phyloP scores from a whole-genome alignment of 2,113 vertebrate species.

The Setophaga kirtlandii region DNA sequence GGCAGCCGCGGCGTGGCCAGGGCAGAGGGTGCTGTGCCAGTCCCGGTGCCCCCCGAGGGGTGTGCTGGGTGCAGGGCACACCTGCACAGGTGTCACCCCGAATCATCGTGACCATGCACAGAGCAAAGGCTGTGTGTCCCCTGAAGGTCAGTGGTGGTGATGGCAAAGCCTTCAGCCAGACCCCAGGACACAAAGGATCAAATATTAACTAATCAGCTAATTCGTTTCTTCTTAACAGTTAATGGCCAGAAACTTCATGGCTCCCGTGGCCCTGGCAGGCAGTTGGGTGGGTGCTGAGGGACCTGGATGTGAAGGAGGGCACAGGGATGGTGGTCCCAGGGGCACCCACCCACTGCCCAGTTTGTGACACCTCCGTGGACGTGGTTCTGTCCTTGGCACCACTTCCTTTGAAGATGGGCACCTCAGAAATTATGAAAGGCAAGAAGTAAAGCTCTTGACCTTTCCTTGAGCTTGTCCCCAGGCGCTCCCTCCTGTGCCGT shows the following conservation, averaged over 20 bases:
- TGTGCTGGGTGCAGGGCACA: neutral
- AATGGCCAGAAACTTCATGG: neutral
- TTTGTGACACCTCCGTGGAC: fast-evolving
- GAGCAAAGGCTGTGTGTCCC: neutral
- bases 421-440: neutral
- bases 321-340: neutral
- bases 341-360: neutral
- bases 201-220: neutral
- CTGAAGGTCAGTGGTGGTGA: fast-evolving
- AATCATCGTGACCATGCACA: fast-evolving
- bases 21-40: neutral
- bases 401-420: neutral
- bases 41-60: fast-evolving
- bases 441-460: neutral
- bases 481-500: fast-evolving
- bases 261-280: neutral
- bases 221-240: neutral
- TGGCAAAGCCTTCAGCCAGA: neutral
- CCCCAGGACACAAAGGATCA: neutral
- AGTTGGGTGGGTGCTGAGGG: neutral
- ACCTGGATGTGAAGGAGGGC: neutral
- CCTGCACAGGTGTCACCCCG: neutral
- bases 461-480: neutral
- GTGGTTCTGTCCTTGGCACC: neutral
- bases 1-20: neutral